Percentiles rank a stretch among this genome's conserved stretches.
Conservation (phyloP, 2,113 vertebrate species). For the Elgaria multicarinata region DNA sequence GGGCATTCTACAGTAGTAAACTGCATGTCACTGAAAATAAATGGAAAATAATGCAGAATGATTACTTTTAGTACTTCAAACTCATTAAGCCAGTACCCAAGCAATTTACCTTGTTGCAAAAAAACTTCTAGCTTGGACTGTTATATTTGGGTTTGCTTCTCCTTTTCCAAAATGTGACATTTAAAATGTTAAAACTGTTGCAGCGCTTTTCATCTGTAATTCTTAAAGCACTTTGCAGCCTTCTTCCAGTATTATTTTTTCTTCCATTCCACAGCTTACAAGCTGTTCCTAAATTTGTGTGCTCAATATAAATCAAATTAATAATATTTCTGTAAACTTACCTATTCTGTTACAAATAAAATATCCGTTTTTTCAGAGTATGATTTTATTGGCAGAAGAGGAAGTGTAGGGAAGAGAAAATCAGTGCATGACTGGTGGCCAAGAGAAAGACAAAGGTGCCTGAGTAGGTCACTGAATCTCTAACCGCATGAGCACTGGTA, state of each 20-base stretch:
- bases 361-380: too few species aligned
- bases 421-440: neutral
- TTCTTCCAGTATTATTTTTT: neutral
- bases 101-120: conserved; percentile 21
- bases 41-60: conserved; percentile 21
- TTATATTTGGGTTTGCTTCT: neutral
- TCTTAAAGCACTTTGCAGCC: neutral
- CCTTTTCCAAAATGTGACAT: neutral
- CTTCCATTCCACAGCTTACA: neutral
- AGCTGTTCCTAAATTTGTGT: neutral
- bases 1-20: neutral
- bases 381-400: neutral
- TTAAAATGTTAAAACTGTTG: conserved; percentile 24
- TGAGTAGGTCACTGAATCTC: neutral
- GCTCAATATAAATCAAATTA: neutral
- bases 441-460: neutral
- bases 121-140: neutral
- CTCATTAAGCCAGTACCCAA: neutral
- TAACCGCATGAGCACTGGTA: neutral
- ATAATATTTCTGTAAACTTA: neutral
- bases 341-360: neutral
- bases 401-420: neutral
- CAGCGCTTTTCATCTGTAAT: neutral
- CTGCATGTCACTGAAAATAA: rapidly evolving
- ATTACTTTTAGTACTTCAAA: conserved; percentile 19